Evolutionary conservation across 1,140 invertebrate genomes (phyloP).

Genomic region (Diploscapter pachys): DNA sequence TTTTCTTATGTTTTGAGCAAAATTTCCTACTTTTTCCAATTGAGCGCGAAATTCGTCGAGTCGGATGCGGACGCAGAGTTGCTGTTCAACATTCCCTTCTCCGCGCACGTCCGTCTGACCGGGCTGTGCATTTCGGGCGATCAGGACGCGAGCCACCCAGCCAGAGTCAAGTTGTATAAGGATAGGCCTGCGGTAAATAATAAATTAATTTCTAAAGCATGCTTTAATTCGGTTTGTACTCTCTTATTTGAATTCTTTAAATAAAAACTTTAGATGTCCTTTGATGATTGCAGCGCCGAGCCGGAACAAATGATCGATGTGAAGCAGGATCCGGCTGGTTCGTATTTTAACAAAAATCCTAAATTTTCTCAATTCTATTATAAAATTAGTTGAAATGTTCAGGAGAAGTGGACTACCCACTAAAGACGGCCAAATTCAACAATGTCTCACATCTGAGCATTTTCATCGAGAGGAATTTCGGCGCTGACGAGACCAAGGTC

Average conservation of each 20-base stretch:
- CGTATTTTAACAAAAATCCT: too few species aligned
- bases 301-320: constrained; percentile 31
- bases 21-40: neutral
- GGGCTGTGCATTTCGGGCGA: constrained; percentile 29
- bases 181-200: constrained; percentile 18
- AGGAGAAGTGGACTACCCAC: constrained; percentile 25
- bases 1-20: too few species aligned
- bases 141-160: constrained; percentile 21
- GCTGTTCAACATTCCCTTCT: constrained; percentile 36
- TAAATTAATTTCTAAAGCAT: neutral
- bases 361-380: too few species aligned
- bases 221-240: neutral
- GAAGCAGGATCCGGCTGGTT: constrained; percentile 24
- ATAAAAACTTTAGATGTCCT: constrained; percentile 19
- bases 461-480: constrained; percentile 23
- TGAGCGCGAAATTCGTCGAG: constrained; percentile 20
- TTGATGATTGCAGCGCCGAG: constrained; percentile 26
- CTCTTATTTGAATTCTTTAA: neutral
- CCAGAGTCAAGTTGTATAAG: constrained; percentile 25
- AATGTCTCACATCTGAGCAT: constrained; percentile 22
- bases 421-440: constrained; percentile 30
- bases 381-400: too few species aligned
- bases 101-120: constrained; percentile 17
- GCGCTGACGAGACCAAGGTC: constrained; percentile 22
- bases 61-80: constrained; percentile 28